Percentiles rank a stretch among this genome's conserved stretches.
These are phyloP conservation scores for Zaprionus gabonicus DNA, from an alignment of 1,140 invertebrate species.

Conservation along the genomic window DNA sequence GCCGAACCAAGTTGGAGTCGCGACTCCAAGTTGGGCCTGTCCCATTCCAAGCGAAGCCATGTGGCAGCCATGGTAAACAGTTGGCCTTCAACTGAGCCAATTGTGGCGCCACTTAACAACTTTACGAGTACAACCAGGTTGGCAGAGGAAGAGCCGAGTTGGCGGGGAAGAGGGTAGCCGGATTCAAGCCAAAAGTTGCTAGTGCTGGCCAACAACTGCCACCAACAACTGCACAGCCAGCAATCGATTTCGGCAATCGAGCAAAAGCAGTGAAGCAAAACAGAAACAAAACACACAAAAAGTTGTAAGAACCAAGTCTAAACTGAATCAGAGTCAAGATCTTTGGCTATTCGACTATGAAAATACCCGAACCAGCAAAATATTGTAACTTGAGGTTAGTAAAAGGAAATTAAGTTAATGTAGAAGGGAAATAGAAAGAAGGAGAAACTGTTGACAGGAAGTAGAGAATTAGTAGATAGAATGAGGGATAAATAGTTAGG, in stretches of 20 bases:
- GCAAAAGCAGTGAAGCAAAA: slow-evolving; percentile 35
- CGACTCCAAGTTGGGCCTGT: not conserved
- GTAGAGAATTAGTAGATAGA: not conserved
- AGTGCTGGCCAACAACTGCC: slow-evolving; percentile 1
- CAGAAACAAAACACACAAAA: not conserved
- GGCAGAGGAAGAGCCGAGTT: not conserved
- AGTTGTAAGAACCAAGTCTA: slow-evolving; percentile 21
- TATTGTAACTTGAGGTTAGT: not conserved
- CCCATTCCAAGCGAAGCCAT: not conserved
- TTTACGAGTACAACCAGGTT: not conserved
- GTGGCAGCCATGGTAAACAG: slow-evolving; percentile 19
- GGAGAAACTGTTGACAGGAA: not conserved
- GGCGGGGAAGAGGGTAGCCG: not conserved
- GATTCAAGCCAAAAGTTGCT: not conserved
- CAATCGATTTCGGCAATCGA: slow-evolving; percentile 53
- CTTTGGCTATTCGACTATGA: slow-evolving; percentile 1
- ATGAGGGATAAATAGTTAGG: not conserved
- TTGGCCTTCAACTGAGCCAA: slow-evolving; percentile 32
- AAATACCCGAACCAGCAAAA: slow-evolving; percentile 3
- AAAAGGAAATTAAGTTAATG: not conserved
- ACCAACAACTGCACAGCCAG: slow-evolving; percentile 2
- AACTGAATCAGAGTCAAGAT: not conserved
- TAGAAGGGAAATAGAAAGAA: not conserved
- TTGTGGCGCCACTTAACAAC: slow-evolving; percentile 10
- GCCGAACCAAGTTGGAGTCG: not conserved